Base-by-base conservation (phyloP, 2,797 vertebrate genomes). In the Ibycter americanus region DNA sequence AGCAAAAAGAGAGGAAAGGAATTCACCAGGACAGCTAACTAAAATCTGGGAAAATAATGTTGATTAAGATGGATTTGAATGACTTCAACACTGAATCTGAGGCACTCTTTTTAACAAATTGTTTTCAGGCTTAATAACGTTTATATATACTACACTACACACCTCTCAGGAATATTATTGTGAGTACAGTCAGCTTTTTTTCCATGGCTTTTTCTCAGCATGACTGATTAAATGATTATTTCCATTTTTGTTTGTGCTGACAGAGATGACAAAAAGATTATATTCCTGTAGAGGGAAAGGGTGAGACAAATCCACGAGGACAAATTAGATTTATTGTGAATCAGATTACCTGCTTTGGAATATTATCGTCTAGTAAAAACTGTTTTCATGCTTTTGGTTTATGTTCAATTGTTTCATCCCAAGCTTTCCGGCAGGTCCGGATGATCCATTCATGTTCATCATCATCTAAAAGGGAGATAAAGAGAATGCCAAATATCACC, bases 361-460 rank as follows among this genome's bases (percentile, higher is more conserved):
- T 74, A 56, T 63, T 67, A 21, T 9, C 4, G 18, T 83, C 86
- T 70, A 18, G 72, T 49, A 38, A 51, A 32, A 70, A 2, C 34
- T 25, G 47, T 6, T 83, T 27, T 91, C 88, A 80, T 15, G 83
- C 55, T 49, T 96, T 95, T 0, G 79, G 76, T 70, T 82, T 80
- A 11, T 47, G 83, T 47, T 97, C 94, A n/a, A 29, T 66, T 18
- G 92, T 87, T 76, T 98, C 92, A 20, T 98, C 98, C 98, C 97
- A 98, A 90, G 98, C 98, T 97, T 98, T 99, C 65, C 98, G 98
- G 97, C 99, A 99, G 15, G 97, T 99, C 91, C 79, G 95, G 89
- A 98, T 56, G 71, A 99, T 99, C 99, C 99, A 99, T 58, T 99
- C 98, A 0, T 99, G 99, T 76, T 99, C 99, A 0, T 98, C 97